Conservation (phyloP, 2,888 invertebrate genomes). For the Psylliodes chrysocephalus region DNA sequence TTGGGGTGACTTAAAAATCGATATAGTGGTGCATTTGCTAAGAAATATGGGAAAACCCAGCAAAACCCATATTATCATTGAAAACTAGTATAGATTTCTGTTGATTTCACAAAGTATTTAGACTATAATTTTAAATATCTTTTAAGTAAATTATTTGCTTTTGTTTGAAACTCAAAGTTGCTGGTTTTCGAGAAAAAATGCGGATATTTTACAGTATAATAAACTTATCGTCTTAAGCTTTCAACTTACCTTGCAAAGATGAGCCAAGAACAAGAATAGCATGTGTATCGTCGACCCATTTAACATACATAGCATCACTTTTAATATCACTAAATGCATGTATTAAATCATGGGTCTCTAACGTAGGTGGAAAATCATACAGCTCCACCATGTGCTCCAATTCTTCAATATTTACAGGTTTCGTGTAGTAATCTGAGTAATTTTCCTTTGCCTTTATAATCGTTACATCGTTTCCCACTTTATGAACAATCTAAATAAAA, state of each 20-base stretch:
- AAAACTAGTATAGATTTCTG: no score
- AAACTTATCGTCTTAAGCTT: no score
- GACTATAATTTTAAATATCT: no score
- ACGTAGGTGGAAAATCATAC: constrained; percentile 61
- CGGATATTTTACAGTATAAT: no score
- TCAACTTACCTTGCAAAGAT: constrained; percentile 59
- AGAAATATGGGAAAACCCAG: no score
- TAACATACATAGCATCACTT: constrained; percentile 61
- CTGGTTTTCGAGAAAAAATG: no score
- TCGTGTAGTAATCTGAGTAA: constrained; percentile 54
- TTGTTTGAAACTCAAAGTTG: no score
- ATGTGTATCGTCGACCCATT: constrained; percentile 63
- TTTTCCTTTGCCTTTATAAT: constrained; percentile 57
- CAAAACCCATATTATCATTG: no score
- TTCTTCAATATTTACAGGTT: constrained; percentile 53
- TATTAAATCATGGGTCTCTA: constrained; percentile 61
- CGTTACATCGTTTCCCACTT: constrained; percentile 55
- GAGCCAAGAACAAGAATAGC: constrained; percentile 61
- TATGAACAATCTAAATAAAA: constrained; percentile 55
- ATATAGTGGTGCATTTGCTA: no score
- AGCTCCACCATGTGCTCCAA: constrained; percentile 62
- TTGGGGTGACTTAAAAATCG: no score
- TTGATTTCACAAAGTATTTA: no score
- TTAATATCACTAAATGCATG: constrained; percentile 60
- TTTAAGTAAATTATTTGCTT: no score